Base-by-base conservation (phyloP, 2,888 invertebrate species). In the Scaptomyza cyrtandrae region DNA sequence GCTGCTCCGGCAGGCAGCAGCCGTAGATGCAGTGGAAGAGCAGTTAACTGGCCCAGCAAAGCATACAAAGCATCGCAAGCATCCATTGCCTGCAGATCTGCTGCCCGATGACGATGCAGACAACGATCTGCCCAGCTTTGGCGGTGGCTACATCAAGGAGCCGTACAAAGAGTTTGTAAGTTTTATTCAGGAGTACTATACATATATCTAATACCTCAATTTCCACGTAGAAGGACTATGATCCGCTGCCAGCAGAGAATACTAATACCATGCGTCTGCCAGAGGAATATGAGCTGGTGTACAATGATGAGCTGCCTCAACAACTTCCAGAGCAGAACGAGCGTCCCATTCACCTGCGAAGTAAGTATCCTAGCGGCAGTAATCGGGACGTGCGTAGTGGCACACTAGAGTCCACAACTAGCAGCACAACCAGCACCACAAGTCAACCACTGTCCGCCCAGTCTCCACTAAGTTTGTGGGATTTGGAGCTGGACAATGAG, bases 401-500 rank as follows among this genome's bases (percentile, higher is more conserved):
- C 10, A 62, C 19, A 29, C 39, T 80, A 0, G 78, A 69, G 0
- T 56, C 56, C 68, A 79, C 78, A 46, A 68, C 39, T 10, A 61
- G 31, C 10, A 55, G n/a, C 24, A 43, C 24, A 5, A 55, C 13
- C 13, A 39, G 53, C 45, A 45, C 57, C 64, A 84, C 86, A 68
- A 69, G 62, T 50, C 57, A 78, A 50, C 72, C 68, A 35, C 62
- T 61, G 11, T 64, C 61, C 3, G 78, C 78, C 1, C 78, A 86
- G 43, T 76, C 90, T 19, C 92, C 91, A 2, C 68, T 91, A 0
- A 92, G 89, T 49, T 76, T 94, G 7, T 94, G 94, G 94, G 93
- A 94, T 76, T 89, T 94, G 62, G 94, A 94, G 83, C 90, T 93
- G n/a, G 94, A 94, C 75, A 93, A 93, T 66, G 94, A 94, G 72